A percentile compares a stretch with the other conserved stretches of the same genome.
Evolutionary conservation across 2,797 vertebrate species (phyloP).

Genomic region (Peromyscus melanophrys): DNA sequence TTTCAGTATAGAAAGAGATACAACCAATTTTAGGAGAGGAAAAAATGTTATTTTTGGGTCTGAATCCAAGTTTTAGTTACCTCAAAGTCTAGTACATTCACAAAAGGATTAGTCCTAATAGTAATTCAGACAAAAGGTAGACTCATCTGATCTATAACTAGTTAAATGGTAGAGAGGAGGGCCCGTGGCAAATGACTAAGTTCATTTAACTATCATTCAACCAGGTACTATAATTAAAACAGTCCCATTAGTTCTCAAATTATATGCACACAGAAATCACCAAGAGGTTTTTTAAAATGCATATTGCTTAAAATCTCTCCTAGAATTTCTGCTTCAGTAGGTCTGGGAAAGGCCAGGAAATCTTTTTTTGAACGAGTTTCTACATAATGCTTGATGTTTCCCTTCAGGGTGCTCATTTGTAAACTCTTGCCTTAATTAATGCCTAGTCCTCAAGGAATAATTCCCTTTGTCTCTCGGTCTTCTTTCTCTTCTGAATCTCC

Average conservation of each 20-base stretch:
- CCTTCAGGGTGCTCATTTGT: not conserved
- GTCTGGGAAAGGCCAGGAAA: not conserved
- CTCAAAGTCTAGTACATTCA: not conserved
- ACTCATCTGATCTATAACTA: not conserved
- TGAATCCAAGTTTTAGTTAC: not conserved
- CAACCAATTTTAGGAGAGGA: not conserved
- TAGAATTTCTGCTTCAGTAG: not conserved
- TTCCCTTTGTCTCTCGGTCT: slow-evolving; percentile 4
- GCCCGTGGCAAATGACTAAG: not conserved
- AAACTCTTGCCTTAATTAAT: not conserved
- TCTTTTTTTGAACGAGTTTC: not conserved
- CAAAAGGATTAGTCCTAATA: not conserved
- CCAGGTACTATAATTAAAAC: not conserved
- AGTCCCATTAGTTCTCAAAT: not conserved
- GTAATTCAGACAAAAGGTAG: not conserved
- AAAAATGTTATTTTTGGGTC: not conserved
- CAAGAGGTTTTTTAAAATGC: not conserved
- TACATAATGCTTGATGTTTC: not conserved
- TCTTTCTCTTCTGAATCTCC: slow-evolving; percentile 14
- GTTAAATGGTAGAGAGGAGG: not conserved
- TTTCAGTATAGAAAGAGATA: slow-evolving; percentile 9
- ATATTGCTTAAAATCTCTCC: not conserved
- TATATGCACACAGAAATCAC: not conserved
- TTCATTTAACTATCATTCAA: not conserved
- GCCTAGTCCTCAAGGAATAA: not conserved